phyloP scores from a whole-genome alignment of 2,888 invertebrate genomes.

The Netelia melanura region DNA sequence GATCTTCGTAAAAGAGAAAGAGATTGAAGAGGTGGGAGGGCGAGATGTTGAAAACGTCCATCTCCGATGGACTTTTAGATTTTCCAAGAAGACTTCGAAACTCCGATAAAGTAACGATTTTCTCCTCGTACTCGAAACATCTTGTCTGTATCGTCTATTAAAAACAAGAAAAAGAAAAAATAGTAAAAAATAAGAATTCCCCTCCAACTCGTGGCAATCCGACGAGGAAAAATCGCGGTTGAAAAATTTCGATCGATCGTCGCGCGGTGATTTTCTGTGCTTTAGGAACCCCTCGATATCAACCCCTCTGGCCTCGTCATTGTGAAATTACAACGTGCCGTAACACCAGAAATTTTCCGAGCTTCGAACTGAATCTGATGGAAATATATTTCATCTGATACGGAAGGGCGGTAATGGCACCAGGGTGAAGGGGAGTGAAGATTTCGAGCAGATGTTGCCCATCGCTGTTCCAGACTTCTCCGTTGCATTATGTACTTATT shows the following conservation, averaged over 20 bases:
- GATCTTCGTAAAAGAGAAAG: constrained; percentile 6
- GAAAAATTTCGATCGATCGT: no score
- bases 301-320: background rate
- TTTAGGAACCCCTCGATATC: no score
- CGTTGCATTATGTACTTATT: background rate
- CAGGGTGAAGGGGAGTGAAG: background rate
- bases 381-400: background rate
- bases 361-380: background rate
- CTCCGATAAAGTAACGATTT: no score
- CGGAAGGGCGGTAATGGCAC: background rate
- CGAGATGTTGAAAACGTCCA: constrained; percentile 36
- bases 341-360: background rate
- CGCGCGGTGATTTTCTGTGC: no score
- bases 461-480: background rate
- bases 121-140: no score
- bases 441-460: constrained; percentile 31
- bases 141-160: background rate
- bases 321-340: background rate
- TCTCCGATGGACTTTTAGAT: constrained; percentile 12
- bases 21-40: background rate
- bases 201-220: no score
- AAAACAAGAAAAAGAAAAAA: background rate
- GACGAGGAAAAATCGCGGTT: no score
- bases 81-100: background rate
- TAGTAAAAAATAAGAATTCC: background rate